Evolutionary conservation across 2,888 invertebrate species (phyloP).

Genomic region (Pristionchus entomophagus): DNA sequence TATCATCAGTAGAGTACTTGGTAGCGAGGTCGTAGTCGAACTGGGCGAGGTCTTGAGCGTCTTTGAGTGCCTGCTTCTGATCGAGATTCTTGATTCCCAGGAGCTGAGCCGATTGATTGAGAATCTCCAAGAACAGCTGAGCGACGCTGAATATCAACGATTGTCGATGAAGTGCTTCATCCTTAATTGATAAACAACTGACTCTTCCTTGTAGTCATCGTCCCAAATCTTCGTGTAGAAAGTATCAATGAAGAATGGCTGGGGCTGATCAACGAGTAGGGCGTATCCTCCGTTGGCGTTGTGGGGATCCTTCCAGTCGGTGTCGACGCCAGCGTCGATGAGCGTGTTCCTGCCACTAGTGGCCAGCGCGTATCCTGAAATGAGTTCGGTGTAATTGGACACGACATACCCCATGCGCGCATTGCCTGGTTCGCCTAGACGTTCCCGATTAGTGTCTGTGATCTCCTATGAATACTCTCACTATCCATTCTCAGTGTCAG

Average conservation of each 20-base stretch:
- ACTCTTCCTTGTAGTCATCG: constrained; percentile 11
- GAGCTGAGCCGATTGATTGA: neutral
- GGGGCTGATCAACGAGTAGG: too few species aligned
- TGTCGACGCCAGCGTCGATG: constrained; percentile 59
- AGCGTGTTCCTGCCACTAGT: constrained; percentile 53
- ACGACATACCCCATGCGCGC: too few species aligned
- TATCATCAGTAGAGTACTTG: constrained; percentile 59
- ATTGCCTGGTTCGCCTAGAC: too few species aligned
- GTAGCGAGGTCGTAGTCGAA: constrained; percentile 66
- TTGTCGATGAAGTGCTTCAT: too few species aligned
- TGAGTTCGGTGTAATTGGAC: too few species aligned
- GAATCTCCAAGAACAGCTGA: too few species aligned
- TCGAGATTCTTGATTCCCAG: neutral
- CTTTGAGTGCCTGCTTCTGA: neutral
- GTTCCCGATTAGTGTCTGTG: too few species aligned
- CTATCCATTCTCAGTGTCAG: too few species aligned
- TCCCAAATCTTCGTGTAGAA: too few species aligned
- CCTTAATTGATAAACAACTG: too few species aligned
- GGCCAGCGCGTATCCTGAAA: constrained; percentile 49
- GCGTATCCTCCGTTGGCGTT: constrained; percentile 60
- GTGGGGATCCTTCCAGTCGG: constrained; percentile 70
- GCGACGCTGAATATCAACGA: too few species aligned
- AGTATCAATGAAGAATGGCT: constrained; percentile 51
- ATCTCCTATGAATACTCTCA: too few species aligned
- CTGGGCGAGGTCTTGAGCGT: constrained; percentile 61